Percentiles rank a stretch among this genome's conserved stretches.
These are phyloP conservation scores for Eulithis prunata DNA, from an alignment of 2,888 invertebrate species.

Conservation along the genomic window DNA sequence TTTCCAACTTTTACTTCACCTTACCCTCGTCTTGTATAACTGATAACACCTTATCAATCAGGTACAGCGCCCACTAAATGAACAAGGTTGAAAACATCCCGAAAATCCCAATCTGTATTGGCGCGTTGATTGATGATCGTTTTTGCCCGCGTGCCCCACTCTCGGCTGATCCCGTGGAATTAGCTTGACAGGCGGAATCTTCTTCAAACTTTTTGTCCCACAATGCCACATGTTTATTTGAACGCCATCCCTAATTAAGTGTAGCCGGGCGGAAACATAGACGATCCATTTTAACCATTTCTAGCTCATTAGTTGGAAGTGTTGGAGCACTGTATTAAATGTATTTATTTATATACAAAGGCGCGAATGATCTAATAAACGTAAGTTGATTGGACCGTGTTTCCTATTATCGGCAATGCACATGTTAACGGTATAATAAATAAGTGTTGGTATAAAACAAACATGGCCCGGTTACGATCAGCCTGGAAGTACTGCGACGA, in stretches of 20 bases:
- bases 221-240: constrained; percentile 76
- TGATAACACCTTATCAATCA: constrained; percentile 13
- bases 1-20: background rate
- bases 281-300: constrained; percentile 44
- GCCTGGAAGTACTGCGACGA: constrained; percentile 55
- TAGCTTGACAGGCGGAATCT: constrained; percentile 79
- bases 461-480: constrained; percentile 61
- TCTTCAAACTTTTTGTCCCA: constrained; percentile 73
- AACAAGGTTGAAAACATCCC: constrained; percentile 56
- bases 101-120: constrained; percentile 57
- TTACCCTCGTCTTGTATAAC: background rate
- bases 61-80: constrained; percentile 9
- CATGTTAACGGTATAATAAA: constrained; percentile 59
- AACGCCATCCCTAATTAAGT: constrained; percentile 71
- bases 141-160: constrained; percentile 74
- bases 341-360: constrained; percentile 37
- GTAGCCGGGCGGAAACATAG: constrained; percentile 70
- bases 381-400: constrained; percentile 45
- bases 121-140: constrained; percentile 72
- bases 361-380: constrained; percentile 45
- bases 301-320: constrained; percentile 38
- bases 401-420: constrained; percentile 48
- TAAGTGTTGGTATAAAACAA: constrained; percentile 63
- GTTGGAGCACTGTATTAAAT: constrained; percentile 23
- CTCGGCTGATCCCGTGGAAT: constrained; percentile 71